Conservation (phyloP, 2,113 vertebrate species). For the Rattus rattus region DNA sequence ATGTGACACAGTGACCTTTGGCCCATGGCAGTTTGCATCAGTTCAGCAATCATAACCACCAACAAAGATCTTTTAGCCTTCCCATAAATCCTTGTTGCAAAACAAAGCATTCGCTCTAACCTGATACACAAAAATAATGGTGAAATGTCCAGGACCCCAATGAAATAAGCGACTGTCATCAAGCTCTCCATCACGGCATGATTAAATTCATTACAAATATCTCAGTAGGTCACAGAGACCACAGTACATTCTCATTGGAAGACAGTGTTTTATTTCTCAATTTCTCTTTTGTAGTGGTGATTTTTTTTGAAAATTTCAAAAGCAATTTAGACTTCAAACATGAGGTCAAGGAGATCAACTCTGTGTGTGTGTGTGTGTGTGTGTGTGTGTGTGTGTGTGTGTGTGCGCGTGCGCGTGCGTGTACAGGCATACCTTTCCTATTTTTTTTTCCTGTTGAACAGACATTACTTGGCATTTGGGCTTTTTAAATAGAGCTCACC, state of each 20-base stretch:
- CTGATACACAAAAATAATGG: not conserved
- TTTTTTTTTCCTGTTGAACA: not conserved
- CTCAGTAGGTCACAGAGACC: not conserved
- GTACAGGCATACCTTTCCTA: not conserved
- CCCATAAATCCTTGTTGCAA: not conserved
- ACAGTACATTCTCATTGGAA: not conserved
- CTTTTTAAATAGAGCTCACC: constrained; percentile 4
- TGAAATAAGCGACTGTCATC: not conserved
- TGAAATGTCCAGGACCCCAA: constrained; percentile 6
- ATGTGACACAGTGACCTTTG: not conserved
- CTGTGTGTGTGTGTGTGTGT: not conserved
- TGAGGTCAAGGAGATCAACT: constrained; percentile 28
- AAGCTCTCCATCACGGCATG: not conserved
- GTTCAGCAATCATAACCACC: not conserved
- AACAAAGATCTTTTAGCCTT: not conserved
- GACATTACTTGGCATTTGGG: not conserved
- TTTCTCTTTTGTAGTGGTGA: not conserved
- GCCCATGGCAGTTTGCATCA: not conserved
- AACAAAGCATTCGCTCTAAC: constrained; percentile 38
- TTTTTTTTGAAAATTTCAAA: not conserved
- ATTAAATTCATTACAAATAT: constrained; percentile 26
- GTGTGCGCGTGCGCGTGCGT: not conserved
- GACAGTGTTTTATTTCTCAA: constrained; percentile 30
- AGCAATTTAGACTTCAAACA: constrained; percentile 43
- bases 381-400: not conserved